Evolutionary conservation across 1,140 invertebrate species (phyloP), one percentile per base, ranked within the genome.

Genomic region (Neuroterus valhalla): DNA sequence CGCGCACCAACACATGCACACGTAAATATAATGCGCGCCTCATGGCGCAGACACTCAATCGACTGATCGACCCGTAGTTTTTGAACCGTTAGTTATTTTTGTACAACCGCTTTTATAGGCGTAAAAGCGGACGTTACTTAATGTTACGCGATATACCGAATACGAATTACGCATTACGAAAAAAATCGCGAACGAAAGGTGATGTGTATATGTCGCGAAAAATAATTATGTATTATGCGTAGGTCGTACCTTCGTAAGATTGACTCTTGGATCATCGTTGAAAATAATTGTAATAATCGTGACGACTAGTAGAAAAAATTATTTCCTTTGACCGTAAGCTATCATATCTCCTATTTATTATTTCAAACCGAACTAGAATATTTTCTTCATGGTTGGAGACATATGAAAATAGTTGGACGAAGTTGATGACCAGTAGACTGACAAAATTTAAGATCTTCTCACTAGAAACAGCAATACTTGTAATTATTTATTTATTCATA

Each of bases 121-220:
- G 75, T 81, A 78, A 82, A 82, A 81, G 70, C 73, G 81, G 76
- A 82, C 79, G 78, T 80, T 81, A 78, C 80, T 80, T 80, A 81
- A 80, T 78, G 72, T 73, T 77, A 78, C 26, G 52, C 66, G 50
- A 78, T 78, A 55, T 71, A 31, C 71, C 38, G 70, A 72, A 76
- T 73, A 71, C 55, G 68, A 45, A 78, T 75, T 38, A 70, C 70
- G 23, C n/a, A 72, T 67, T 48, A 50, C 5, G 43, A 38, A 21
- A 67, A 46, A 43, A 12, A 38, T 52, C 66, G 11, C 26, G 45
- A 68, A 26, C 19, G 21, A 73, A 11, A 68, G 43, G 67, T 68
- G 48, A 48, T 68, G 71, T 45, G 66, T 68, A 55, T 44, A 73
- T 44, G 43, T 50, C 46, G 71, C 66, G 46, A 46, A 62, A 62